Base-by-base conservation (phyloP, 2,113 vertebrate genomes). In the Ptychochromis oligacanthus region DNA sequence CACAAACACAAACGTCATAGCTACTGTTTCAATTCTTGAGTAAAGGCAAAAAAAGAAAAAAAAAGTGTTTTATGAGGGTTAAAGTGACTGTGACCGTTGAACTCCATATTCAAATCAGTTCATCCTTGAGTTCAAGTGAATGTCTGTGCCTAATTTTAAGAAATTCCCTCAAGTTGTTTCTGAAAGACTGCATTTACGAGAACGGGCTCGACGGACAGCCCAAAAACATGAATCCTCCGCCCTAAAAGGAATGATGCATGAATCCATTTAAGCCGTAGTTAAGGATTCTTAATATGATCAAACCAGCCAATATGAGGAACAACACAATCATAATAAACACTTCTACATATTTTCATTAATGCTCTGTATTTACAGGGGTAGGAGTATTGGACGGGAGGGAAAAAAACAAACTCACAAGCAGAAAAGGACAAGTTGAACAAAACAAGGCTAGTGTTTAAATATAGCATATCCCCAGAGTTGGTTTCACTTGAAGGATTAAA, bases 401-500 rank as follows among this genome's bases (percentile, higher is more conserved):
- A 70, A 38, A 34, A 43, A 77, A 11, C n/a, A n/a, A 52, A 18
- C 6, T 6, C 64, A 5, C 26, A 17, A 20, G 28, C 57, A 20
- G 72, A 70, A 79, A 59, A 12, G 4, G 5, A 67, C 6, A 24
- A 24, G 9, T 13, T 5, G 57, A 64, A 18, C 7, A 6, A 43
- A 10, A 40, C n/a, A 31, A 75, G 64, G 36, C 67, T 65, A 56
- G 54, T 10, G 14, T 56, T 7, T 24, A 34, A n/a, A 34, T 62
- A 38, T 22, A 36, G 31, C 43, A 56, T 31, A 76, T 22, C 18
- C 70, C 34, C 15, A 49, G 22, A 40, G 31, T 20, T 85, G 13
- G 60, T 59, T 79, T 85, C 3, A 78, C 13, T 34, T 82, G 26
- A 62, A 14, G 62, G 9, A 80, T 75, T 54, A 20, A 80, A 70